phyloP scores from a whole-genome alignment of 2,113 vertebrate species.

The Passer domesticus region DNA sequence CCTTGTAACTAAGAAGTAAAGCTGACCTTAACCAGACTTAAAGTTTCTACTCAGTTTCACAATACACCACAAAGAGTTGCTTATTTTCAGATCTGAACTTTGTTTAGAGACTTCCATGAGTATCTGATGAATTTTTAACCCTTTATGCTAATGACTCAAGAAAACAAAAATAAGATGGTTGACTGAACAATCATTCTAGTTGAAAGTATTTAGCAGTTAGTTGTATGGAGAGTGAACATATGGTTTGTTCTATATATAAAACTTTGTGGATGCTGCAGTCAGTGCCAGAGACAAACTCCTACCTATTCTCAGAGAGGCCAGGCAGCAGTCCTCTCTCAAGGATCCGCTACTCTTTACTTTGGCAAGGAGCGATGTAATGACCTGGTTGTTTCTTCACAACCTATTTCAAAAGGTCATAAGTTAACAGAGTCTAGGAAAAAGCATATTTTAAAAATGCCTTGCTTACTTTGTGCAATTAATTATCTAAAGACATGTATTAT shows the following conservation, averaged over 20 bases:
- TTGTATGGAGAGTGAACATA: neutral
- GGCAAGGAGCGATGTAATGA: constrained; percentile 59
- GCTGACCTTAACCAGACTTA: neutral
- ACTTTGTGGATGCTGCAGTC: neutral
- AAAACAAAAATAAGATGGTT: neutral
- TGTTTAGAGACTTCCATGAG: neutral
- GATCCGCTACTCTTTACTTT: constrained; percentile 67
- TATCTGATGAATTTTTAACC: neutral
- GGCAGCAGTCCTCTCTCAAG: constrained; percentile 62
- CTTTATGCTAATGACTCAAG: neutral
- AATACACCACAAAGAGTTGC: neutral
- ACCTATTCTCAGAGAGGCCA: constrained; percentile 72
- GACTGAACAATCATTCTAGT: neutral
- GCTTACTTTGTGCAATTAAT: neutral
- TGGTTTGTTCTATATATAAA: neutral
- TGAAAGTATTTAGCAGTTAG: neutral
- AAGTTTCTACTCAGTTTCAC: neutral
- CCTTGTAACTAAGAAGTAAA: neutral
- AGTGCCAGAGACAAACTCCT: neutral
- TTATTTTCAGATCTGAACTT: neutral
- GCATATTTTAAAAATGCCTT: neutral
- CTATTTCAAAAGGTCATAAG: constrained; percentile 72
- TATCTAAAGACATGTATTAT: neutral
- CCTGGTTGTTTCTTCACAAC: constrained; percentile 68
- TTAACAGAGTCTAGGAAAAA: constrained; percentile 58